Conservation (phyloP, 2,888 invertebrate genomes). For the Cremastobaeus sp. region DNA sequence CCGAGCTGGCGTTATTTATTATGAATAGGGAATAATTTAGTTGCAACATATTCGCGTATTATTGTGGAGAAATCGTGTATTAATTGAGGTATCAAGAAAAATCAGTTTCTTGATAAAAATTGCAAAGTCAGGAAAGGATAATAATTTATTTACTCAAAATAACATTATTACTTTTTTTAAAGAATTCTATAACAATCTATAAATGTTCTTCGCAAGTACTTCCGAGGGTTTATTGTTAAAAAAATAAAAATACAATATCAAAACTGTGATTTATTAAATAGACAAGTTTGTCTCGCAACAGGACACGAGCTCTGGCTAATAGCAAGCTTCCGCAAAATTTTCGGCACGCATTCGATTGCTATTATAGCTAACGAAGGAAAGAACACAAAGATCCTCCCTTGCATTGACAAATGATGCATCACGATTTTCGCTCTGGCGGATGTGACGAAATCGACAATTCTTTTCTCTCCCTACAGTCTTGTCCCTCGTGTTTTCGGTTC, state of each 20-base stretch:
- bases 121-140: too few relatives aligned
- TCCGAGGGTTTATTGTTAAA: too few relatives aligned
- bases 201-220: too few relatives aligned
- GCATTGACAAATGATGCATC: conserved; percentile 73
- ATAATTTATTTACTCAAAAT: too few relatives aligned
- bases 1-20: conserved; percentile 31
- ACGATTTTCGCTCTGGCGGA: conserved; percentile 72
- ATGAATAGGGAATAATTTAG: conserved; percentile 28
- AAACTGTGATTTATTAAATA: conserved; percentile 38
- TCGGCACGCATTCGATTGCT: conserved; percentile 46
- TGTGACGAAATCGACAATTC: conserved; percentile 67
- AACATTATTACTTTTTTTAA: too few relatives aligned
- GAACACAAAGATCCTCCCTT: conserved; percentile 58
- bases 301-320: conserved; percentile 58
- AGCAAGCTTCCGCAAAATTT: conserved; percentile 57
- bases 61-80: conserved; percentile 1
- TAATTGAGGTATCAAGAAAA: too few relatives aligned
- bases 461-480: conserved; percentile 55
- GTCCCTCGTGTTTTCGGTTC: conserved; percentile 67
- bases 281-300: conserved; percentile 26
- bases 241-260: too few relatives aligned
- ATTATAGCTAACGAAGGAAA: conserved; percentile 48
- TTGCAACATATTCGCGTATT: conserved; percentile 6
- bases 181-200: too few relatives aligned
- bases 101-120: too few relatives aligned